A percentile compares a stretch with the other conserved stretches of the same genome.
phyloP scores from a whole-genome alignment of 1,140 invertebrate genomes.

The Pseudobourletiella spinata region DNA sequence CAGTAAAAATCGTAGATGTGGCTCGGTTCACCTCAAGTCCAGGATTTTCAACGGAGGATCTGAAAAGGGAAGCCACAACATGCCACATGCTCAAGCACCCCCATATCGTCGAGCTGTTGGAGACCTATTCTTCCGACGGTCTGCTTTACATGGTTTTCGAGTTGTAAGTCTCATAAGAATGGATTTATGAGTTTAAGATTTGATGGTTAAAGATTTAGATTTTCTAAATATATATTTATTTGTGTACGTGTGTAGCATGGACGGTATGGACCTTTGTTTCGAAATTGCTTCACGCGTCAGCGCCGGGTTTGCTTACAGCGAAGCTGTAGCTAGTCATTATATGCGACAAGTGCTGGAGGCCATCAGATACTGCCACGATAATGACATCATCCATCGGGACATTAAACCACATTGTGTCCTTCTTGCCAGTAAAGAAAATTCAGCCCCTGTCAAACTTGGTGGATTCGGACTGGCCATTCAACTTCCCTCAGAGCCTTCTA shows the following conservation, averaged over 20 bases:
- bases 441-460: constrained; percentile 65
- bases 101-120: constrained; percentile 93
- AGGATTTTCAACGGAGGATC: constrained; percentile 88
- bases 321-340: constrained; percentile 96
- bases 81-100: constrained; percentile 94
- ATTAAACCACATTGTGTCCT: constrained; percentile 91
- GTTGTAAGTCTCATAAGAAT: constrained; percentile 94
- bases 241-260: constrained; percentile 94
- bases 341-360: constrained; percentile 94
- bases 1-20: constrained; percentile 97
- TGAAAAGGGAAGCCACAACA: constrained; percentile 39
- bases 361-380: constrained; percentile 90
- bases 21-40: constrained; percentile 93
- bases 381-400: constrained; percentile 92
- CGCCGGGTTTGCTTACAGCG: constrained; percentile 96
- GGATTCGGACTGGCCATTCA: constrained; percentile 96
- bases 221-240: constrained; percentile 37
- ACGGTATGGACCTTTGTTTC: constrained; percentile 95
- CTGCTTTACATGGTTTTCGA: constrained; percentile 99
- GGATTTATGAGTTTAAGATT: background rate
- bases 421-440: constrained; percentile 90
- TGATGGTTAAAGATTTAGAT: background rate
- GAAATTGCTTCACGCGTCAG: constrained; percentile 92
- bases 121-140: constrained; percentile 97
- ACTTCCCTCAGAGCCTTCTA: constrained; percentile 51